Evolutionary conservation across 2,113 vertebrate genomes (phyloP).

Genomic region (Megaptera novaeangliae): DNA sequence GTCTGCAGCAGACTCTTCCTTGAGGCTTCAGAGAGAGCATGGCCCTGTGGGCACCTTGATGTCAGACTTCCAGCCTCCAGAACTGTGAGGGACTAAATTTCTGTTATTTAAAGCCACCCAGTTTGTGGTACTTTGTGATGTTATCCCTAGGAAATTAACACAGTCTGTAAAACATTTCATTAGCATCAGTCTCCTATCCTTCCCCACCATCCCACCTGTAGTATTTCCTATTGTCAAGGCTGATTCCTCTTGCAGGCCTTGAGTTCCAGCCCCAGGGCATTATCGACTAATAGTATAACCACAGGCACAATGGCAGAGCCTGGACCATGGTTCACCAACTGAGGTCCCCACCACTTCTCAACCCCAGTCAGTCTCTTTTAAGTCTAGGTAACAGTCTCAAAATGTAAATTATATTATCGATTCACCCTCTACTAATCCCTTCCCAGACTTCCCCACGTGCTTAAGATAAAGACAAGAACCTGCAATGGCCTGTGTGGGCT

Average conservation of each 20-base stretch:
- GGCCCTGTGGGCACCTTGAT: too few relatives aligned
- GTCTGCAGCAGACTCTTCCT: not conserved
- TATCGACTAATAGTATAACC: too few relatives aligned
- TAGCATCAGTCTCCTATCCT: not conserved
- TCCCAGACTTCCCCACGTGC: not conserved
- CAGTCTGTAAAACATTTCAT: accelerated
- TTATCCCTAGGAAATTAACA: not conserved
- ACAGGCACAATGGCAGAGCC: not conserved
- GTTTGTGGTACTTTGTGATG: not conserved
- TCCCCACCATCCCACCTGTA: too few relatives aligned
- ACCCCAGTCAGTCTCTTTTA: not conserved
- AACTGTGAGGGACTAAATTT: not conserved
- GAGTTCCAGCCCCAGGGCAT: not conserved
- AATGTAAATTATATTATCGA: not conserved
- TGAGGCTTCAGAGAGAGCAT: not conserved
- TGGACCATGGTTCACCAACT: too few relatives aligned
- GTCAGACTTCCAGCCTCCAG: not conserved
- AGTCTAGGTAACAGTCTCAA: not conserved
- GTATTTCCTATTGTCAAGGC: not conserved
- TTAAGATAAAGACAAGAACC: not conserved
- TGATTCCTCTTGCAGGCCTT: not conserved
- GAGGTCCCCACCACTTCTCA: not conserved
- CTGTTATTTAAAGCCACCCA: not conserved
- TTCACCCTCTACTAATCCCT: not conserved
- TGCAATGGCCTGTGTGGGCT: accelerated